Conservation (phyloP, 2,888 invertebrate genomes). For the Tanypteryx hageni region DNA sequence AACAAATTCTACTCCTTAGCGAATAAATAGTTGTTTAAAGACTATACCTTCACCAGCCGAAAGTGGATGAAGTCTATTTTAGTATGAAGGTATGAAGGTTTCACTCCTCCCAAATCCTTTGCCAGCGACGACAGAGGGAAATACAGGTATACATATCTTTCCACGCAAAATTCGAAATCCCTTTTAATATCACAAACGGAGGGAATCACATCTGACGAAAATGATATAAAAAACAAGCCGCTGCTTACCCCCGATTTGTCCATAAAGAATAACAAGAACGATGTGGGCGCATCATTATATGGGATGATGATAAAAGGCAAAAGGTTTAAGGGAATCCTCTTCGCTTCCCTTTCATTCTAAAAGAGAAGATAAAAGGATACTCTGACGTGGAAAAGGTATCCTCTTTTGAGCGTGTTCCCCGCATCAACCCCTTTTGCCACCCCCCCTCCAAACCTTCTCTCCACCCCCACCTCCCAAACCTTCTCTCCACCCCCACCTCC, state of each 20-base stretch:
- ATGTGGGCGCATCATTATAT: neutral
- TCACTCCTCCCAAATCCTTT: no score
- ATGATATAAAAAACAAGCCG: neutral
- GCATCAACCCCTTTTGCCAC: neutral
- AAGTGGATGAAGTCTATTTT: no score
- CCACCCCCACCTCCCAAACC: no score
- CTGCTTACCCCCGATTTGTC: neutral
- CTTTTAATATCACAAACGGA: neutral
- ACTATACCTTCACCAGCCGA: no score
- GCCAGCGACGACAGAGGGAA: no score
- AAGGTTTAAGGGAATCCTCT: conserved; percentile 2
- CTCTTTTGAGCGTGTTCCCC: conserved; percentile 9
- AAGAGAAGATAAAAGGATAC: conserved; percentile 23
- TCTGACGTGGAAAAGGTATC: neutral
- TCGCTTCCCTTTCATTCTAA: neutral
- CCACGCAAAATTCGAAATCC: neutral
- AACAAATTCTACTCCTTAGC: no score
- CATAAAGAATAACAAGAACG: neutral
- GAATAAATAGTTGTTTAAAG: no score
- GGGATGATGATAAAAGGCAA: neutral
- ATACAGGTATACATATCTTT: neutral
- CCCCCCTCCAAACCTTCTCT: no score
- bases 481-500: no score
- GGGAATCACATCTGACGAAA: neutral
- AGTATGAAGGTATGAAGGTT: no score